A percentile compares a stretch with the other conserved stretches of the same genome.
These are phyloP conservation scores for Drosophila trapezifrons DNA, from an alignment of 1,140 invertebrate species.

Conservation along the genomic window DNA sequence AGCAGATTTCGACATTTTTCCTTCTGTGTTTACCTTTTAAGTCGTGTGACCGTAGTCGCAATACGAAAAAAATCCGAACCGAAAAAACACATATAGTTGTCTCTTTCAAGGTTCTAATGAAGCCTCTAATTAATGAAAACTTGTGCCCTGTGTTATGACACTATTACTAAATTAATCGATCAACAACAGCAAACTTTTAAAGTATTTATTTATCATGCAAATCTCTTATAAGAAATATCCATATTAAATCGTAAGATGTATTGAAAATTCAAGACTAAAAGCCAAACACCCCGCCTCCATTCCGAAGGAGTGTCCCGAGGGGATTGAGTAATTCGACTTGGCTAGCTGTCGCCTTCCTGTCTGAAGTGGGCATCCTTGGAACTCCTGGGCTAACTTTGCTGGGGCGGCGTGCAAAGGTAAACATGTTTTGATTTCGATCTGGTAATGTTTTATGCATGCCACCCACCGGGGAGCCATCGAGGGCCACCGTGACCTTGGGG, in stretches of 20 bases:
- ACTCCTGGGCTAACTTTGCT: conserved; percentile 28
- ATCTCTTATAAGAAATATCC: no score
- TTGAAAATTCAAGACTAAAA: conserved; percentile 42
- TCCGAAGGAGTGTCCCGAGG: background rate
- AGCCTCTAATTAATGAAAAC: no score
- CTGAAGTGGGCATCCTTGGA: conserved; percentile 24
- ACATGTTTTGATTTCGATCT: conserved; percentile 75
- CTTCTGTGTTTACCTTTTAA: no score
- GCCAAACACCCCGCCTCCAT: background rate
- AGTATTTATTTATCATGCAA: no score
- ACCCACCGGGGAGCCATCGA: conserved; percentile 1
- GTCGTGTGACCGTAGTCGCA: no score
- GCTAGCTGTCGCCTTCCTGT: conserved; percentile 21
- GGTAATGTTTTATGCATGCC: conserved; percentile 68
- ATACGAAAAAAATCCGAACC: no score
- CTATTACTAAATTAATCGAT: no score
- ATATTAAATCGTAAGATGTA: conserved; percentile 1
- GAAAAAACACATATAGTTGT: no score
- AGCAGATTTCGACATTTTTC: no score
- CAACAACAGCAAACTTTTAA: no score
- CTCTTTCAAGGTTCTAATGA: no score
- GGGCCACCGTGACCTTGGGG: conserved; percentile 18
- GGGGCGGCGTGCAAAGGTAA: conserved; percentile 41
- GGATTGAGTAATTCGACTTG: conserved; percentile 18
- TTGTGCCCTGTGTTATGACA: no score